These are phyloP conservation scores for Zoanthus sociatus DNA, from an alignment of 92 coral and sea anemone genomes.

Conservation along the genomic window DNA sequence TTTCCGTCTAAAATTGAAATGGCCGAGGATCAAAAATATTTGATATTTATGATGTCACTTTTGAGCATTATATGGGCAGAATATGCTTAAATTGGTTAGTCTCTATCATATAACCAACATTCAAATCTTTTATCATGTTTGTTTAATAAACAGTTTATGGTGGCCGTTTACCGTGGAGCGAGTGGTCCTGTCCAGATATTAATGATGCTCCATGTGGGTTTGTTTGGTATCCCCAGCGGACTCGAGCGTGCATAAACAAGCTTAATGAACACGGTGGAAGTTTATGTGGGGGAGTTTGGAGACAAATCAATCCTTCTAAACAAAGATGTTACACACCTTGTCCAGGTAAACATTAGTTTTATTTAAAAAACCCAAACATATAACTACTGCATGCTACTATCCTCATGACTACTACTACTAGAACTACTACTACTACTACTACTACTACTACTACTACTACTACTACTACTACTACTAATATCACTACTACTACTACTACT, in stretches of 20 bases:
- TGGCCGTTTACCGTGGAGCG: constrained; percentile 19
- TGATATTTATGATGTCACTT: no score
- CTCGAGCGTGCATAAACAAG: background rate
- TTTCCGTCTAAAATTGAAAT: no score
- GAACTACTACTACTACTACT: no score
- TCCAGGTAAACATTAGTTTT: background rate
- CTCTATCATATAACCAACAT: no score
- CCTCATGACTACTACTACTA: no score
- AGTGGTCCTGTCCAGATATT: constrained; percentile 8
- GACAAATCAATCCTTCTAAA: background rate
- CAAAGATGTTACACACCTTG: background rate
- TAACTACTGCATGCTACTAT: background rate
- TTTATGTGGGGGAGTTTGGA: background rate
- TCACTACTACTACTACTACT: no score
- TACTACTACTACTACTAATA: no score
- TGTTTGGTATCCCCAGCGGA: constrained; percentile 11
- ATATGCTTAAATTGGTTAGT: no score
- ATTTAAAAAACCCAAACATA: background rate
- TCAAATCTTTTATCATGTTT: background rate
- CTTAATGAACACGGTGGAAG: background rate
- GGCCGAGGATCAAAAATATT: no score
- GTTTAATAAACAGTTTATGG: background rate
- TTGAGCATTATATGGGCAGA: no score
- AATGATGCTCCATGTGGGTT: background rate
- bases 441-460: no score